These are phyloP conservation scores for Cataglyphis livida DNA, from an alignment of 2,888 invertebrate genomes.

Conservation along the genomic window DNA sequence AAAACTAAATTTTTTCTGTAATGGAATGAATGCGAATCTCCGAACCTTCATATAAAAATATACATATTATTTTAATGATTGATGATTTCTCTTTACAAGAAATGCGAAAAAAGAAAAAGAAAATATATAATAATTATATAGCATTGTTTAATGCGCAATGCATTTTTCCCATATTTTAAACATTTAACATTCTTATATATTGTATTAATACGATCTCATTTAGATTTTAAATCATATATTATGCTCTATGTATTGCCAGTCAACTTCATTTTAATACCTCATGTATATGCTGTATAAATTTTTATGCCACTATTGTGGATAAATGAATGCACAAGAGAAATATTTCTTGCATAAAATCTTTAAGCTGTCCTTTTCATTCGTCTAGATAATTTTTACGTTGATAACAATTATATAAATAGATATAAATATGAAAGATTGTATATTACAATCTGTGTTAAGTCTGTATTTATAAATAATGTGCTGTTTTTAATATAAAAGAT, in stretches of 20 bases:
- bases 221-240: slow-evolving; percentile 21
- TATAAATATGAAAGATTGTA: slow-evolving; percentile 72
- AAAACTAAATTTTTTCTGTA: not conserved
- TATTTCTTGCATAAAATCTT: slow-evolving; percentile 25
- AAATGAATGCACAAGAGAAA: slow-evolving; percentile 38
- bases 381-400: slow-evolving; percentile 53
- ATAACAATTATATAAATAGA: slow-evolving; percentile 46
- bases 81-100: not conserved
- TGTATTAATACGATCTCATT: not conserved
- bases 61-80: slow-evolving; percentile 12
- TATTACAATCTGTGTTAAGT: slow-evolving; percentile 69
- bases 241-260: slow-evolving; percentile 1
- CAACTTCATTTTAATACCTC: slow-evolving; percentile 42
- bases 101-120: not conserved
- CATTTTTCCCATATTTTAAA: slow-evolving; percentile 28
- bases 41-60: not conserved
- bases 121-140: not conserved
- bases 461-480: slow-evolving; percentile 67
- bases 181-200: not conserved
- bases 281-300: slow-evolving; percentile 48
- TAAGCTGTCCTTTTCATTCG: slow-evolving; percentile 21
- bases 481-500: slow-evolving; percentile 51
- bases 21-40: not conserved
- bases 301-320: slow-evolving; percentile 49
- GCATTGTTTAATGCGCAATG: not conserved